Evolutionary conservation across 2,888 invertebrate species (phyloP).

Genomic region (Drosophila diplacantha): DNA sequence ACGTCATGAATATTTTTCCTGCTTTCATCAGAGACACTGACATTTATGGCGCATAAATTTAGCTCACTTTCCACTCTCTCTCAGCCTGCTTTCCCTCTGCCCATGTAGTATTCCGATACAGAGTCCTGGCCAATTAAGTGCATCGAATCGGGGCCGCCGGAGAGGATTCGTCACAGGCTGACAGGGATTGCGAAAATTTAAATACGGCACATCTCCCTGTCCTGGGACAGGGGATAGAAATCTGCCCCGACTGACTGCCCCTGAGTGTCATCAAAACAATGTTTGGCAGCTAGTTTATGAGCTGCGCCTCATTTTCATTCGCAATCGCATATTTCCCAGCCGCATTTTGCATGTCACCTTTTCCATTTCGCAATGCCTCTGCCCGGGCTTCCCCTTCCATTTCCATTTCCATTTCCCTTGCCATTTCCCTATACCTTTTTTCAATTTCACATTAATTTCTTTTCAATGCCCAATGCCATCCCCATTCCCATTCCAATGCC

Average conservation of each 20-base stretch:
- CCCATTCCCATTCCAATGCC: slow-evolving; percentile 1
- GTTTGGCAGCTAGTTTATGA: slow-evolving; percentile 69
- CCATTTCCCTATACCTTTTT: slow-evolving; percentile 25
- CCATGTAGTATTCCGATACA: neutral
- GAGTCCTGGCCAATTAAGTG: slow-evolving; percentile 60
- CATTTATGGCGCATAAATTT: slow-evolving; percentile 70
- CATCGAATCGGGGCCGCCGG: slow-evolving; percentile 51
- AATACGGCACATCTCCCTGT: slow-evolving; percentile 46
- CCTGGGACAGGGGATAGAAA: slow-evolving; percentile 6
- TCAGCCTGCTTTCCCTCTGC: slow-evolving; percentile 9
- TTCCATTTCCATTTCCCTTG: neutral
- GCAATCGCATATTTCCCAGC: slow-evolving; percentile 21
- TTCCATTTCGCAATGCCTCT: slow-evolving; percentile 2
- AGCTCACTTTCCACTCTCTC: slow-evolving; percentile 49
- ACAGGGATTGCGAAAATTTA: slow-evolving; percentile 62
- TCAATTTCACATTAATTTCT: slow-evolving; percentile 70
- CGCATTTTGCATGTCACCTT: slow-evolving; percentile 29
- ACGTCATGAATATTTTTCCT: neutral
- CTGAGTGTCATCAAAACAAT: slow-evolving; percentile 72
- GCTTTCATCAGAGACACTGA: slow-evolving; percentile 41
- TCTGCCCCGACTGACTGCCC: slow-evolving; percentile 46
- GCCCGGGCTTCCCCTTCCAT: slow-evolving; percentile 4
- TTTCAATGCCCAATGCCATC: slow-evolving; percentile 44
- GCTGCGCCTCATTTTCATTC: slow-evolving; percentile 56
- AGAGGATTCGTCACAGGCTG: slow-evolving; percentile 59